Evolutionary conservation across 2,888 invertebrate species (phyloP).

Genomic region (Dryobota labecula): DNA sequence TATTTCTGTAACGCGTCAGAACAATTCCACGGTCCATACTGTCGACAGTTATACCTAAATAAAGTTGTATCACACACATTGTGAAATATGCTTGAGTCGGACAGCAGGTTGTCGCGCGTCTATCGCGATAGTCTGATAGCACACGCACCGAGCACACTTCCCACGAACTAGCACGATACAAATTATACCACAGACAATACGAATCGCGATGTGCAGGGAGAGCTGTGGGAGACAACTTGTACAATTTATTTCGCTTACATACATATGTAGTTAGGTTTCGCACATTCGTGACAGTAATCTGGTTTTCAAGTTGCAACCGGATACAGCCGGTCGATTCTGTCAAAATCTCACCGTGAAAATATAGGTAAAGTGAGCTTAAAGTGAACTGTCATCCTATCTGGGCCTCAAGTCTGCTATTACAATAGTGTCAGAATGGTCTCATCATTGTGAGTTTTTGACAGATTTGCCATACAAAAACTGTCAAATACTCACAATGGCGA

Average conservation of each 20-base stretch:
- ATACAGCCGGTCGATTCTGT: too few relatives aligned
- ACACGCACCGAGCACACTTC: constrained; percentile 77
- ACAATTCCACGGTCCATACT: neutral
- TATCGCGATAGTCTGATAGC: constrained; percentile 65
- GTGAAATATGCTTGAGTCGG: constrained; percentile 11
- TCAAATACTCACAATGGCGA: too few relatives aligned
- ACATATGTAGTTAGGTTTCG: constrained; percentile 19
- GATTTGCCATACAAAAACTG: too few relatives aligned
- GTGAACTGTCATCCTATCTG: too few relatives aligned
- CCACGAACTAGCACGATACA: constrained; percentile 70
- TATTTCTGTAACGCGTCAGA: constrained; percentile 20
- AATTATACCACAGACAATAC: constrained; percentile 64
- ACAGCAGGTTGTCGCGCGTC: constrained; percentile 40
- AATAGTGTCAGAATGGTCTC: too few relatives aligned
- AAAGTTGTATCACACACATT: constrained; percentile 28
- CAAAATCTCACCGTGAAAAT: too few relatives aligned
- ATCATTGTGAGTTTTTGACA: too few relatives aligned
- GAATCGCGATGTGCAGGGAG: constrained; percentile 55
- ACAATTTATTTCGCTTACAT: constrained; percentile 43
- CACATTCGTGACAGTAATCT: constrained; percentile 42
- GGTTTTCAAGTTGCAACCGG: constrained; percentile 18
- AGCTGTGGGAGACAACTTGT: constrained; percentile 61
- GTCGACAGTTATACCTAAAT: constrained; percentile 22
- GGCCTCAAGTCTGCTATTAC: too few relatives aligned
- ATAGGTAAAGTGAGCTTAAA: too few relatives aligned